These are phyloP conservation scores for Sebastolobus altivelis DNA, from an alignment of 2,797 vertebrate genomes.

Conservation along the genomic window DNA sequence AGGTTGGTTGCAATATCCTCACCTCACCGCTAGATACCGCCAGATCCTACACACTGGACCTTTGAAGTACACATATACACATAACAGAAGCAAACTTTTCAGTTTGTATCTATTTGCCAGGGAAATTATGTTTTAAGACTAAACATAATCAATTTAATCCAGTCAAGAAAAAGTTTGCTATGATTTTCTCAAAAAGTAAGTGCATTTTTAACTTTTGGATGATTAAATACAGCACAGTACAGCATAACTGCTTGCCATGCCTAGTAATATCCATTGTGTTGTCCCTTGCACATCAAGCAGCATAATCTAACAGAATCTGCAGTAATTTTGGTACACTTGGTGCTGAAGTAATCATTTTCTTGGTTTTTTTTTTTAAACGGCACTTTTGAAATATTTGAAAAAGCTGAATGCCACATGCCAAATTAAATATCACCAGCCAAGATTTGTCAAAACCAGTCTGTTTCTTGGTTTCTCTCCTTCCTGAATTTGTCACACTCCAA, in stretches of 20 bases:
- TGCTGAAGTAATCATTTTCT: background rate
- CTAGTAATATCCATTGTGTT: constrained; percentile 5
- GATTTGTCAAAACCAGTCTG: constrained; percentile 9
- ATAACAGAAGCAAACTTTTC: background rate
- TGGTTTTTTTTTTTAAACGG: background rate
- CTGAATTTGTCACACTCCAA: constrained; percentile 29
- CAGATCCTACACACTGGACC: no score
- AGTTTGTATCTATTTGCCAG: background rate
- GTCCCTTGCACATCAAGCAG: background rate
- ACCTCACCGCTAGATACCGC: no score
- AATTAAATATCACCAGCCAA: constrained; percentile 3
- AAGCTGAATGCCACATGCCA: background rate
- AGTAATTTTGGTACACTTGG: background rate
- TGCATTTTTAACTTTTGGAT: background rate
- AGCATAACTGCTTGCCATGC: background rate
- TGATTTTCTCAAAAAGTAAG: background rate
- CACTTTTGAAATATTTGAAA: constrained; percentile 7
- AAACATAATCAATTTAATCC: background rate
- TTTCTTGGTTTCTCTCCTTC: background rate
- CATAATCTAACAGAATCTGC: background rate
- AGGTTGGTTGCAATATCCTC: no score
- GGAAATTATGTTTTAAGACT: background rate
- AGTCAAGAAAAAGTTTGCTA: background rate
- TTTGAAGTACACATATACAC: background rate
- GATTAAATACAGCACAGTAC: background rate